phyloP scores from a whole-genome alignment of 2,888 invertebrate genomes.

The Minunthozetes semirufus region DNA sequence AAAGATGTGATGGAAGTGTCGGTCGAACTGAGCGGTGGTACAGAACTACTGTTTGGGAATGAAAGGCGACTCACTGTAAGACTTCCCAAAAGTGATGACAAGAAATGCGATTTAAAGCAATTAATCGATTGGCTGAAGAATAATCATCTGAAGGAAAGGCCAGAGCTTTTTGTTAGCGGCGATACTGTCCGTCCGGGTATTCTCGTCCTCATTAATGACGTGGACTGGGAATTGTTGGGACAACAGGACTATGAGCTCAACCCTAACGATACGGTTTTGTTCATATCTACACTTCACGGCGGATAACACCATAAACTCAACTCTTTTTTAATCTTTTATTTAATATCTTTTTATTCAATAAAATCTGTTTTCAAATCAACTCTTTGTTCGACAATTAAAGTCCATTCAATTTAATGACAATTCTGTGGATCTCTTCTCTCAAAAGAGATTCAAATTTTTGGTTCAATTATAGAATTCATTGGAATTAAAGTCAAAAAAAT shows the following conservation, averaged over 20 bases:
- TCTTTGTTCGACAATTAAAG: no score
- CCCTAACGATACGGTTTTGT: constrained; percentile 50
- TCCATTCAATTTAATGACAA: no score
- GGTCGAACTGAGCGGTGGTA: constrained; percentile 66
- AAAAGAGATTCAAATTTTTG: no score
- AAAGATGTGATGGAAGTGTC: constrained; percentile 23
- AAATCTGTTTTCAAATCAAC: no score
- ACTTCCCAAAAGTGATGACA: constrained; percentile 58
- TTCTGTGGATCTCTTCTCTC: no score
- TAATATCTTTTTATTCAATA: no score
- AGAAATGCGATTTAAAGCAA: constrained; percentile 53
- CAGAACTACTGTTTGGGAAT: constrained; percentile 79
- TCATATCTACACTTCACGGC: constrained; percentile 54
- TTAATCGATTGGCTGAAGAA: constrained; percentile 75
- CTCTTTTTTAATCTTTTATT: no score
- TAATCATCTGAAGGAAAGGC: constrained; percentile 72
- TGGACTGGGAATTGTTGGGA: constrained; percentile 85
- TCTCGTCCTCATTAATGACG: constrained; percentile 83
- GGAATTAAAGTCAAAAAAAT: no score
- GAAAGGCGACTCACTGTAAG: constrained; percentile 63
- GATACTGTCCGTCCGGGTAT: constrained; percentile 72
- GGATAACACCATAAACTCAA: constrained; percentile 49
- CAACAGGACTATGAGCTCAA: constrained; percentile 50
- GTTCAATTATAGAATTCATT: no score
- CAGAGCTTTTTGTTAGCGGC: constrained; percentile 57